Base-by-base conservation (phyloP, 2,888 invertebrate genomes). In the Callinectes sapidus region DNA sequence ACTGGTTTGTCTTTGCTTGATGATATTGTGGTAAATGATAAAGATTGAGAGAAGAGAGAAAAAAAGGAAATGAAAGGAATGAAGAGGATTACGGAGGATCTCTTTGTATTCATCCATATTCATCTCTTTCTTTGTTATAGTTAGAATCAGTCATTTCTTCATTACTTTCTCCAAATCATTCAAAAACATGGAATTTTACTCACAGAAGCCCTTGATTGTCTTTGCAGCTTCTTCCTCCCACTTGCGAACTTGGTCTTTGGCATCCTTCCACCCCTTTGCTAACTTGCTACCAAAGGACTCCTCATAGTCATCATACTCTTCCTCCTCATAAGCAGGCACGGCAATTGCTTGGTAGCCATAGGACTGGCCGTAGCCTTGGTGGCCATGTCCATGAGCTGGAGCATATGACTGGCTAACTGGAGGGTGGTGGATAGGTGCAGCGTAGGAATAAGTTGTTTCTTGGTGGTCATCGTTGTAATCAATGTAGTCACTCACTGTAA, bases 221-320 rank as follows among this genome's bases (percentile, higher is more conserved):
- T 92, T 92, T 6, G 89, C 39, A 2, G 92, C 89, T 39, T 92
- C 89, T 32, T 92, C 89, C 88, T 92, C 92, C 92, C 92, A 92
- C 48, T 48, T 54, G 1, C 42, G 23, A 39, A 92, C 85, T 54
- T 55, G 61, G 1, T 92, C 89, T 61, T 92, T 92, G 32, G 92
- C 92, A 23, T 77, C 81, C 39, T 81, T 88, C 89, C 89, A 92
- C 1, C 92, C 92, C 86, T 92, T 92, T 5, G 92, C 92, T 10
- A 92, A 18, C 89, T 92, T 92, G 55, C n/a, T 66, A 0, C 92
- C 92, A 28, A 92, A 92, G 61, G 55, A 86, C n/a, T 90, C 89
- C 55, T 91, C 91, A 6, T 90, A 32, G 23, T 90, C 86, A 23
- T 90, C 55, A 54, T 85, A 54, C 1, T 89, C 88, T 2, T 90